Conservation (phyloP, 2,888 invertebrate genomes). For the Schrankia costaestrigalis region DNA sequence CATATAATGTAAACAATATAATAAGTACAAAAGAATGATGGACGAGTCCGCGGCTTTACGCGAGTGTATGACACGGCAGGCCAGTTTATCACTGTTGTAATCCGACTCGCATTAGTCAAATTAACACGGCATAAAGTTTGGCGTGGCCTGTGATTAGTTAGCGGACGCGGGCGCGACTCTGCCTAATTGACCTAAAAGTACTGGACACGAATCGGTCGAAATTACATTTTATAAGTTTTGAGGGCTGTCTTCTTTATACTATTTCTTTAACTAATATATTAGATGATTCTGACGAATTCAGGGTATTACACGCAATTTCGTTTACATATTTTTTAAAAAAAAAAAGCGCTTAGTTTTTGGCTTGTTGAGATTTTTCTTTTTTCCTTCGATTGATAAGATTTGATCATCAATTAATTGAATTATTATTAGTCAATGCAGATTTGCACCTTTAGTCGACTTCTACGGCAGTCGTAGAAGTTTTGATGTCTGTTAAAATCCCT, state of each 20-base stretch:
- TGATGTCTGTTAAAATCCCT: too few species aligned
- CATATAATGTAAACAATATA: conserved; percentile 48
- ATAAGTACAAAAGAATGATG: conserved; percentile 53
- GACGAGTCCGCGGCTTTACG: conserved; percentile 42
- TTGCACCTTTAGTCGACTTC: too few species aligned
- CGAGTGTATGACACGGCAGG: conserved; percentile 44
- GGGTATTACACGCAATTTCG: neutral
- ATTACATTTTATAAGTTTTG: conserved; percentile 56
- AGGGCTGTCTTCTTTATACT: conserved; percentile 52
- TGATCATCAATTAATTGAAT: too few species aligned
- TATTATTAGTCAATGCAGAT: too few species aligned
- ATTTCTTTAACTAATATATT: too few species aligned
- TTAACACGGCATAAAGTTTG: conserved; percentile 79
- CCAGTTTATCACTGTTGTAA: conserved; percentile 64
- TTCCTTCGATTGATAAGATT: too few species aligned
- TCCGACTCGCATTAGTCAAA: conserved; percentile 78
- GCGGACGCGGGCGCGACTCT: conserved; percentile 61
- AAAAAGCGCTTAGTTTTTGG: too few species aligned
- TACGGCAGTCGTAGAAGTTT: too few species aligned
- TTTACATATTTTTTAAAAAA: too few species aligned
- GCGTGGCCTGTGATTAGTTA: conserved; percentile 74
- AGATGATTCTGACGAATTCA: neutral
- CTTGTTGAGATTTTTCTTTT: too few species aligned
- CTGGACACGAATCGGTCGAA: conserved; percentile 77
- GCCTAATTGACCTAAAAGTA: conserved; percentile 81